Base-by-base conservation (phyloP, 2,113 vertebrate species). In the Epinephelus lanceolatus region DNA sequence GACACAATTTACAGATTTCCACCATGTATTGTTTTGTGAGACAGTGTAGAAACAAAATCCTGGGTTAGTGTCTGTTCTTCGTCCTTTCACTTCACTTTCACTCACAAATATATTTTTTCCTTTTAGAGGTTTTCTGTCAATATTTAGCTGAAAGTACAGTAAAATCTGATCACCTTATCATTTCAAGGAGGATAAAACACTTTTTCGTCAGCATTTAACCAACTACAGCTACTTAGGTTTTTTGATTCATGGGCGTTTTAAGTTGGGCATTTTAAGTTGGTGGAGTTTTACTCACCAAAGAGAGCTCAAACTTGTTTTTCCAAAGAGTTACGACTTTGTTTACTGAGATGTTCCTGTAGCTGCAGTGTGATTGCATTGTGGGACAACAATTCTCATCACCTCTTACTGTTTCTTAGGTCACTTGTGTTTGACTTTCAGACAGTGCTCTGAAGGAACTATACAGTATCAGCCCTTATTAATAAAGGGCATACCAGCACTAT, bases 401-500 rank as follows among this genome's bases (percentile, higher is more conserved):
- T 52, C 47, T 81, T 78, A 45, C 57, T 8, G 18, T 19, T 10
- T 70, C 27, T 51, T 42, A 33, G 14, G 55, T 62, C 42, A 52
- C 52, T 40, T 19, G 23, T 21, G 53, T 73, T 33, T 45, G 21
- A 69, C 33, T 57, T 85, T 88, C 80, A 82, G 71, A 81, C 49
- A 10, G 14, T 21, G 1, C 74, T 79, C 67, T 86, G 71, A 68
- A 60, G 60, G 57, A 78, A 67, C 62, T 42, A 2, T 15, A 40
- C 67, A 73, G 5, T 49, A 71, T 76, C n/a, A 49, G 23, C 80
- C 71, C 57, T 81, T 73, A 60, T 84, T 83, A 30, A 21, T 74
- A 5, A 78, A 81, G 74, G 77, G 69, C 30, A 21, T 60, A 70
- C 74, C 70, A 85, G 60, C 78, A 76, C 76, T 83, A 67, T 68